Conservation (phyloP, 2,888 invertebrate species). For the Boloria euphrosyne region DNA sequence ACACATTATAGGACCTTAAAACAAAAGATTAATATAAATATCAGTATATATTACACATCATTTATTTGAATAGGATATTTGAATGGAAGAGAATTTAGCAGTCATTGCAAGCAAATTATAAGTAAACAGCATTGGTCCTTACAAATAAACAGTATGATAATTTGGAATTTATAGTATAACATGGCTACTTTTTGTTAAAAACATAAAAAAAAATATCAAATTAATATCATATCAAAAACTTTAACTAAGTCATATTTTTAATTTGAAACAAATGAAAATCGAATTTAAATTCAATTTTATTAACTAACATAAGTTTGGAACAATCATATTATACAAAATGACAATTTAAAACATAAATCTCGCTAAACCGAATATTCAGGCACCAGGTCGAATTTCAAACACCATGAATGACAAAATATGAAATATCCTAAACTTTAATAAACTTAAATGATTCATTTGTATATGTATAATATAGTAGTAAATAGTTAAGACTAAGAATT, state of each 20-base stretch:
- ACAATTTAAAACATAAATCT: constrained; percentile 30
- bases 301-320: constrained; percentile 13
- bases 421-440: constrained; percentile 45
- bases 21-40: constrained; percentile 78
- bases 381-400: constrained; percentile 37
- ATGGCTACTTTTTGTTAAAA: constrained; percentile 18
- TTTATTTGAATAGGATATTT: constrained; percentile 28
- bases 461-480: constrained; percentile 57
- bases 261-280: constrained; percentile 15
- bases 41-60: constrained; percentile 73
- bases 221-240: constrained; percentile 54
- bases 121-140: constrained; percentile 67
- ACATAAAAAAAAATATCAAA: constrained; percentile 50
- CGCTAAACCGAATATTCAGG: constrained; percentile 36
- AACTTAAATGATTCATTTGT: constrained; percentile 52
- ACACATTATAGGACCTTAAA: constrained; percentile 76
- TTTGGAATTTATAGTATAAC: constrained; percentile 14
- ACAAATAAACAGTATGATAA: constrained; percentile 51
- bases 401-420: constrained; percentile 31
- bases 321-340: constrained; percentile 15
- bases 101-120: constrained; percentile 13
- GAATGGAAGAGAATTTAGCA: constrained; percentile 26
- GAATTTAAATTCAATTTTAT: constrained; percentile 9
- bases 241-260: not conserved
- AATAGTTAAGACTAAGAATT: constrained; percentile 49